Evolutionary conservation across 2,113 vertebrate species (phyloP).

Genomic region (Sciurus niger): DNA sequence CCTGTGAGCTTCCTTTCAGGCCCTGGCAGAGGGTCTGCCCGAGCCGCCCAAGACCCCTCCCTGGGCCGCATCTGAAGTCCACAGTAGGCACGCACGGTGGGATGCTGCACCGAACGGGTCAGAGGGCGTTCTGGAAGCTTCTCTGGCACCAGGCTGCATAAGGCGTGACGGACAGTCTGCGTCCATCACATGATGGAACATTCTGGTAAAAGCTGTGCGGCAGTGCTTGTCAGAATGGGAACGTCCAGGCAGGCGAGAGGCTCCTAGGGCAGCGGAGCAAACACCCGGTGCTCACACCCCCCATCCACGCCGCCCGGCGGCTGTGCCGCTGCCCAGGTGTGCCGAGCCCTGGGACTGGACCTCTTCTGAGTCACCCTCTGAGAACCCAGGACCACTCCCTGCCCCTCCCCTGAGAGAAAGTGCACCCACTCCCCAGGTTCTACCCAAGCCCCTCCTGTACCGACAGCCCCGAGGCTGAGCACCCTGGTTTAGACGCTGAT

Average conservation of each 20-base stretch:
- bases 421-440: background rate
- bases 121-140: background rate
- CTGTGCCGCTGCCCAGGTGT: background rate
- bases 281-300: fast-evolving
- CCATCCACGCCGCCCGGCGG: fast-evolving
- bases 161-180: background rate
- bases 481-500: background rate
- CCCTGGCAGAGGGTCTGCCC: fast-evolving
- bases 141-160: fast-evolving
- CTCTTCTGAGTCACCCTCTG: background rate
- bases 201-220: background rate
- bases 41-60: fast-evolving
- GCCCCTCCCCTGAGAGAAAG: background rate
- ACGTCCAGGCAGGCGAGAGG: background rate
- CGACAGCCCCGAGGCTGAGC: fast-evolving
- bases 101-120: fast-evolving
- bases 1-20: fast-evolving
- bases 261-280: fast-evolving
- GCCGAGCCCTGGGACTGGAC: fast-evolving
- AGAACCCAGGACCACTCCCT: too few relatives aligned
- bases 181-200: background rate
- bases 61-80: background rate
- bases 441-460: background rate
- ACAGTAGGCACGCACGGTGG: background rate
- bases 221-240: fast-evolving